phyloP scores from a whole-genome alignment of 64 coral and sea anemone species.

The Orbicella faveolata region DNA sequence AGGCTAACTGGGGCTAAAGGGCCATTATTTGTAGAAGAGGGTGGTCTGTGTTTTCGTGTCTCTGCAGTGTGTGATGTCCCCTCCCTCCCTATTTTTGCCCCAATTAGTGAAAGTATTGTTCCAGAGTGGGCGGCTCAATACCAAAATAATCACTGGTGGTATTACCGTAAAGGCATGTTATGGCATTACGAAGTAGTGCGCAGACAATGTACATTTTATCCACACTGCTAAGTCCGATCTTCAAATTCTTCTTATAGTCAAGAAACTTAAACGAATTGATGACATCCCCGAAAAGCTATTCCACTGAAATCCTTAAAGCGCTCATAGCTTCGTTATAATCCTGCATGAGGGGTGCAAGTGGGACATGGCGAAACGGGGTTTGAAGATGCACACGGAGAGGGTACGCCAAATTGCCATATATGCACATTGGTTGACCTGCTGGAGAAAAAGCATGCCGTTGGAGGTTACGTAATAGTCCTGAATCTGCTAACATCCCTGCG shows the following conservation, averaged over 20 bases:
- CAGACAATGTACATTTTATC: too few species aligned
- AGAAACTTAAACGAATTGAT: too few species aligned
- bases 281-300: conserved; percentile 17
- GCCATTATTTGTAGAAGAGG: too few species aligned
- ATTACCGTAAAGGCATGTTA: conserved; percentile 36
- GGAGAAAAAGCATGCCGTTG: conserved; percentile 27
- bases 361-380: conserved; percentile 34
- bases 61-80: too few species aligned
- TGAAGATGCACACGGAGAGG: conserved; percentile 21
- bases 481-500: conserved; percentile 47
- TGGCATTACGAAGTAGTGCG: conserved; percentile 16
- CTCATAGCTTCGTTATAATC: neutral
- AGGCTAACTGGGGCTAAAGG: too few species aligned
- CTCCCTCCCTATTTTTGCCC: too few species aligned
- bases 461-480: conserved; percentile 32
- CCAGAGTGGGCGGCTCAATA: too few species aligned
- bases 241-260: too few species aligned
- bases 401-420: conserved; percentile 44
- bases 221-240: too few species aligned
- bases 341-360: conserved; percentile 29
- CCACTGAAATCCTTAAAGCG: conserved; percentile 6
- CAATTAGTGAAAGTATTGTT: conserved; percentile 32
- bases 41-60: too few species aligned
- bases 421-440: conserved; percentile 44
- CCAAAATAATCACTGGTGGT: conserved; percentile 3